Evolutionary conservation across 1,140 invertebrate species (phyloP).

Genomic region (Drosophila lowei): DNA sequence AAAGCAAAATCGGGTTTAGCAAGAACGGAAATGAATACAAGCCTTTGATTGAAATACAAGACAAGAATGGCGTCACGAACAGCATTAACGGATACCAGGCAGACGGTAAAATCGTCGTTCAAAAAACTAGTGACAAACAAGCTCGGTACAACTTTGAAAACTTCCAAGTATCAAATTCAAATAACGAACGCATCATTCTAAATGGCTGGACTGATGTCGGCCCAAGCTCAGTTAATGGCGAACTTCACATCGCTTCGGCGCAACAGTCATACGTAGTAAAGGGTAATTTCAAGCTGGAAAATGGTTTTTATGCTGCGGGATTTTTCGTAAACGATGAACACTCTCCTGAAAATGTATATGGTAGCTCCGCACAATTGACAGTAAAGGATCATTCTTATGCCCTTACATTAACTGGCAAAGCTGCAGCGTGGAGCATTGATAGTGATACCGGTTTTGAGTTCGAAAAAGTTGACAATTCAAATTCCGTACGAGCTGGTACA

Average conservation of each 20-base stretch:
- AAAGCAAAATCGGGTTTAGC: slow-evolving; percentile 86
- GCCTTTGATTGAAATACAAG: slow-evolving; percentile 88
- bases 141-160: slow-evolving; percentile 85
- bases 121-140: slow-evolving; percentile 83
- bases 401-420: slow-evolving; percentile 48
- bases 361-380: slow-evolving; percentile 47
- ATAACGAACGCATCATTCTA: slow-evolving; percentile 83
- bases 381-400: slow-evolving; percentile 34
- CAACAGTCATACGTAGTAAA: slow-evolving; percentile 61
- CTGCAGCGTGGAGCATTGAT: slow-evolving; percentile 38
- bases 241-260: slow-evolving; percentile 53
- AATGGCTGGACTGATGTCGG: slow-evolving; percentile 83
- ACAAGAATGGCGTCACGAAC: slow-evolving; percentile 83
- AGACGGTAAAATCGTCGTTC: slow-evolving; percentile 85
- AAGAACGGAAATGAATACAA: slow-evolving; percentile 86
- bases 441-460: slow-evolving; percentile 38
- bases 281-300: slow-evolving; percentile 54
- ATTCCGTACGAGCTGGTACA: slow-evolving; percentile 37
- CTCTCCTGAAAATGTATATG: slow-evolving; percentile 57
- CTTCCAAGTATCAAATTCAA: slow-evolving; percentile 84
- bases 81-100: slow-evolving; percentile 84
- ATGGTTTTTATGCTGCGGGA: slow-evolving; percentile 53
- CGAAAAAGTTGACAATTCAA: slow-evolving; percentile 25
- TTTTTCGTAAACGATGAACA: slow-evolving; percentile 68
- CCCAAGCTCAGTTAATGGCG: slow-evolving; percentile 25